These are phyloP conservation scores for Cygnus olor DNA, from an alignment of 2,797 vertebrate genomes.

Conservation along the genomic window DNA sequence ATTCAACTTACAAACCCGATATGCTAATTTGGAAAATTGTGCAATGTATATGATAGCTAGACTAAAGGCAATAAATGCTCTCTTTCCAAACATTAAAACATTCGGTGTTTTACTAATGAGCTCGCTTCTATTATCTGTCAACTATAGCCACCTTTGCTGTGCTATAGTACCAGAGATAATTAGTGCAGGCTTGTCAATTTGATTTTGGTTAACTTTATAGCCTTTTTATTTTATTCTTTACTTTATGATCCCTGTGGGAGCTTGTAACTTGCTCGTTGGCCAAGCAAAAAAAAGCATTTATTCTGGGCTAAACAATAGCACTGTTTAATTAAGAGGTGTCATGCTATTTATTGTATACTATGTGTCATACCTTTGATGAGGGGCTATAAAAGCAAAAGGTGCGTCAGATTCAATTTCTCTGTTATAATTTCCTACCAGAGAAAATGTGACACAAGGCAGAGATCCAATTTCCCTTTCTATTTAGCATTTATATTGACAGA, in stretches of 20 bases:
- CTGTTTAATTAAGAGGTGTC: conserved; percentile 81
- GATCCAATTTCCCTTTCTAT: conserved; percentile 81
- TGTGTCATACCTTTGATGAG: conserved; percentile 66
- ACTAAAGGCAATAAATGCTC: conserved; percentile 8
- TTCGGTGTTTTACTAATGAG: conserved; percentile 54
- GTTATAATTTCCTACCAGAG: conserved; percentile 75
- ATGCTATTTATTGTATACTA: conserved; percentile 74
- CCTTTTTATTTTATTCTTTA: conserved; percentile 68
- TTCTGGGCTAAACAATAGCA: conserved; percentile 70
- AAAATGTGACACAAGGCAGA: conserved; percentile 73
- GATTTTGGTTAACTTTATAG: conserved; percentile 85
- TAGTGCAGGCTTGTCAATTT: conserved; percentile 88
- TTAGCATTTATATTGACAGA: conserved; percentile 86
- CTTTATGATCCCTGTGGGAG: conserved; percentile 80
- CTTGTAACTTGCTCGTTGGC: conserved; percentile 48
- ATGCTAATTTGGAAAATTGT: conserved; percentile 7
- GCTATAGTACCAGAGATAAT: conserved; percentile 89
- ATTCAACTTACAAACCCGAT: not conserved
- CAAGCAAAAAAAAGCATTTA: conserved; percentile 54
- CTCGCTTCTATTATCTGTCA: conserved; percentile 64
- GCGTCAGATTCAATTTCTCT: conserved; percentile 75
- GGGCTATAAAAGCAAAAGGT: conserved; percentile 65
- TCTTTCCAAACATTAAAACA: conserved; percentile 49
- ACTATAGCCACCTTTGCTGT: conserved; percentile 76
- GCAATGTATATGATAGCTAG: not conserved